Percentiles rank a stretch among this genome's conserved stretches.
These are phyloP conservation scores for Matsumyia berberina DNA, from an alignment of 2,888 invertebrate genomes.

Conservation along the genomic window DNA sequence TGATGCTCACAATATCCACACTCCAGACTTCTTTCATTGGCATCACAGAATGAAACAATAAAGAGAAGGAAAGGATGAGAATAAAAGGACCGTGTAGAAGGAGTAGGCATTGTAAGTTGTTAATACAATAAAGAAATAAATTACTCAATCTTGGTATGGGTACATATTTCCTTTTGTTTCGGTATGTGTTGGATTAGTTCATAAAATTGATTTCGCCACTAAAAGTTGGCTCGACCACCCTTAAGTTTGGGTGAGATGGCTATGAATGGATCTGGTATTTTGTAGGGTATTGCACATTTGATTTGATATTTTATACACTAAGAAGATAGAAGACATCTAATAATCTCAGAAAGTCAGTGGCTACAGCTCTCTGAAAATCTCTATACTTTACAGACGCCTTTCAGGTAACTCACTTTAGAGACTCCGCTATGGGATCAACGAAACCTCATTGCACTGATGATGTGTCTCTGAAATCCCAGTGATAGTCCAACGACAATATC, in stretches of 20 bases:
- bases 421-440: no score
- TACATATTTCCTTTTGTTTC: conserved; percentile 17
- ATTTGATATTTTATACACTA: background rate
- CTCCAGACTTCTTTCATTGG: conserved; percentile 34
- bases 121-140: conserved; percentile 84
- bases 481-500: no score
- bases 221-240: conserved; percentile 49
- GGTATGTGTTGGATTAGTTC: conserved; percentile 41
- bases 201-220: conserved; percentile 51
- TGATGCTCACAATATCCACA: conserved; percentile 34
- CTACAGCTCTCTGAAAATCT: no score
- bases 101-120: conserved; percentile 78
- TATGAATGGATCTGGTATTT: background rate
- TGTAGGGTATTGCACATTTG: background rate
- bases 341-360: no score
- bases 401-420: no score
- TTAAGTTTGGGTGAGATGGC: conserved; percentile 25
- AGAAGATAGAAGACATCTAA: no score
- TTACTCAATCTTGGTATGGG: conserved; percentile 80
- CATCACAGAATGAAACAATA: conserved; percentile 59
- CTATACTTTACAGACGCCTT: no score
- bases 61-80: conserved; percentile 37
- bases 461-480: no score
- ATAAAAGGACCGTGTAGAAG: no score
- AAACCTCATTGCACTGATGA: no score